Conservation (phyloP, 2,797 vertebrate genomes). For the Poecile montanus region DNA sequence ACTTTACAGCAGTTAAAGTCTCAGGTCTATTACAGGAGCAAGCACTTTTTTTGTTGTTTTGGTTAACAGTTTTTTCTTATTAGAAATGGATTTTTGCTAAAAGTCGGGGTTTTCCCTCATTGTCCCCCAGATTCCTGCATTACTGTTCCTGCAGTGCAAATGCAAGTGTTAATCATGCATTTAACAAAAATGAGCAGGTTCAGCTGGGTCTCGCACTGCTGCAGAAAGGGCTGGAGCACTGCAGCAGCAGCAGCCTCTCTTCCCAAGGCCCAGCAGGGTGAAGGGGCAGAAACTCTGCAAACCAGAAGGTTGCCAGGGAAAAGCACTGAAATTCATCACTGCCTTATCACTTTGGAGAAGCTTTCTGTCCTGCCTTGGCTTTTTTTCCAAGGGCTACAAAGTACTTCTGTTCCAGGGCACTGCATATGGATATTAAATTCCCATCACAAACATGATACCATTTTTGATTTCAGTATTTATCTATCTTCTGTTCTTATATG, state of each 20-base stretch:
- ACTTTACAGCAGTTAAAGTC: neutral
- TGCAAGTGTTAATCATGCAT: neutral
- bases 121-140: neutral
- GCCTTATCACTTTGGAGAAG: neutral
- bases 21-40: neutral
- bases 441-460: slow-evolving; percentile 42
- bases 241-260: neutral
- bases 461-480: slow-evolving; percentile 50
- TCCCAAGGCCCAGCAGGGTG: neutral
- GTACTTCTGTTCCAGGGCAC: slow-evolving; percentile 36
- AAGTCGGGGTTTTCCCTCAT: neutral
- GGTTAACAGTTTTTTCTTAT: neutral
- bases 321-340: neutral
- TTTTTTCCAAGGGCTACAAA: slow-evolving; percentile 40
- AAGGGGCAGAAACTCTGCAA: neutral
- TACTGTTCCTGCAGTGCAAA: neutral
- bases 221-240: neutral
- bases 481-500: slow-evolving; percentile 10
- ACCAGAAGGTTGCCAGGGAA: neutral
- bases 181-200: neutral
- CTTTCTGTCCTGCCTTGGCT: neutral
- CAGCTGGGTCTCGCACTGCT: neutral
- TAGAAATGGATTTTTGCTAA: neutral
- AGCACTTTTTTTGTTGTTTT: neutral
- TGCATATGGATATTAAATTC: slow-evolving; percentile 43